phyloP scores from a whole-genome alignment of 1,140 invertebrate genomes.

The Tetramorium simillimum region DNA sequence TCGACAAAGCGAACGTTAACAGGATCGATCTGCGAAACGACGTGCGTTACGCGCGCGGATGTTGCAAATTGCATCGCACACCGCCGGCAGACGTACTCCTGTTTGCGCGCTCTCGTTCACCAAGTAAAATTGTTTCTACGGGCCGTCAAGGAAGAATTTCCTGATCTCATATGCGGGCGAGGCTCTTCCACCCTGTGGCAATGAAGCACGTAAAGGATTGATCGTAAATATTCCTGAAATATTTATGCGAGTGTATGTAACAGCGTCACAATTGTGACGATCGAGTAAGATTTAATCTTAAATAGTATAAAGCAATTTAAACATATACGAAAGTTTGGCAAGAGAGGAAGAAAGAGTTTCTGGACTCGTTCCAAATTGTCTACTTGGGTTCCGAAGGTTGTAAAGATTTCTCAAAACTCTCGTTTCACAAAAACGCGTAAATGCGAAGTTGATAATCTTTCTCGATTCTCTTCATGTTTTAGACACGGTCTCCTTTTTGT shows the following conservation, averaged over 20 bases:
- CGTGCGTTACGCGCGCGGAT: neutral
- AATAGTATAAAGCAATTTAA: neutral
- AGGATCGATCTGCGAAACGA: slow-evolving; percentile 7
- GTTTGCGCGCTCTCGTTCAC: neutral
- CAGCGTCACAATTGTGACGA: neutral
- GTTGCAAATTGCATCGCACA: slow-evolving; percentile 1
- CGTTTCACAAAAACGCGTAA: neutral
- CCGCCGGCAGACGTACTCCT: neutral
- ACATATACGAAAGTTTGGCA: neutral
- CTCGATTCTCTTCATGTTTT: neutral
- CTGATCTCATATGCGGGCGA: slow-evolving; percentile 17
- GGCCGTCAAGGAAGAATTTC: slow-evolving; percentile 1
- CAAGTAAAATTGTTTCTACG: slow-evolving; percentile 9
- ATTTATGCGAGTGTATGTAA: neutral
- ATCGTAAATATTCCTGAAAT: neutral
- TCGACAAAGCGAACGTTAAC: slow-evolving; percentile 19
- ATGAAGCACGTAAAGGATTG: neutral
- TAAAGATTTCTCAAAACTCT: slow-evolving; percentile 18
- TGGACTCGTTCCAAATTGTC: neutral
- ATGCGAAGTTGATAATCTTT: neutral
- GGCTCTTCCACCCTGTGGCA: neutral
- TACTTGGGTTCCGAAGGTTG: neutral
- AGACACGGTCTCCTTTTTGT: neutral
- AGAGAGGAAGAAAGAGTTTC: neutral
- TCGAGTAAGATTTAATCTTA: neutral